Base-by-base conservation (phyloP, 2,888 invertebrate genomes). In the Aphelenchoides bicaudatus region DNA sequence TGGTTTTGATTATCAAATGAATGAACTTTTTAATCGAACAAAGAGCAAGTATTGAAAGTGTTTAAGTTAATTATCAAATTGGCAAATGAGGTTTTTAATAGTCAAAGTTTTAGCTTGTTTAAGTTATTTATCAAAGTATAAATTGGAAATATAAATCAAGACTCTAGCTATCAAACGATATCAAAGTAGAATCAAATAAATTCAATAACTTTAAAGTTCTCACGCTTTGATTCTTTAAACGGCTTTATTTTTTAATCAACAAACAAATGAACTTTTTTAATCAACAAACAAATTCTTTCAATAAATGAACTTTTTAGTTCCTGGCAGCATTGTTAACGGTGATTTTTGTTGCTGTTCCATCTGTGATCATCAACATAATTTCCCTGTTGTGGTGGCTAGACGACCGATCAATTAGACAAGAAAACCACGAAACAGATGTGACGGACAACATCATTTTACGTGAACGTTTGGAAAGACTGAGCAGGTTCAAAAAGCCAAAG, bases 291-390 rank as follows among this genome's bases (percentile, higher is more conserved):
- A 6, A 27, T 58, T n/a, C n/a, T n/a, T n/a, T 23, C 19, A 13
- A 23, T 4, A 2, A 43, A 23, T 47, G 30, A 29, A 27, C 37
- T 50, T 50, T 47, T 13, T 16, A 62, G 30, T 29, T 62, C n/a
- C 13, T 59, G n/a, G 31, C 38, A 57, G 59, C 31, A 19, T 10
- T 62, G 19, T 54, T 59, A 25, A 59, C 39, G 10, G 23, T 50
- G n/a, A 21, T 28, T 1, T 68, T 71, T 39, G 60, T 65, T 2
- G n/a, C 63, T 3, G 4, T 67, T 1, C 70, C 70, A 3, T 71
- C 70, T 3, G 5, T 71, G 0, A 55, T 69, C 10, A 58, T 69
- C n/a, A 69, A 71, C 43, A 49, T 65, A 3, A 60, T 71, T 3
- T 67, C 69, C 8, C 60, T 66, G 48, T 37, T 61, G 3, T 71